A percentile compares a stretch with the other conserved stretches of the same genome.
These are phyloP conservation scores for Deroptyus accipitrinus DNA, from an alignment of 2,113 vertebrate species.

Conservation along the genomic window DNA sequence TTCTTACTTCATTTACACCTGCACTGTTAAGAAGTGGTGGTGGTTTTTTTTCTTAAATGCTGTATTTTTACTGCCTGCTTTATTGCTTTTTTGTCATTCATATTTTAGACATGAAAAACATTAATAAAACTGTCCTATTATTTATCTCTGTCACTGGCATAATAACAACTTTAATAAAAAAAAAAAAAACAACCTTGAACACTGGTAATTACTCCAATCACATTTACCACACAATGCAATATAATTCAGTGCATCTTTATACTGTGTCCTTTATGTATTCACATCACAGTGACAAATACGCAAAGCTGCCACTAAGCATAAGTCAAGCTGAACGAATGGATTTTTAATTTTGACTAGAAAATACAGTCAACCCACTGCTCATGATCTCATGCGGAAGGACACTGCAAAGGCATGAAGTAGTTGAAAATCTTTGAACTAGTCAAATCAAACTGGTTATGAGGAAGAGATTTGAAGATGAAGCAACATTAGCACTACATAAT, in stretches of 20 bases:
- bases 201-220: conserved; percentile 35
- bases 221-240: conserved; percentile 24
- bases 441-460: neutral
- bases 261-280: conserved; percentile 54
- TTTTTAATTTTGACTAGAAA: conserved; percentile 72
- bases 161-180: conserved; percentile 7
- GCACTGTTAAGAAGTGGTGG: neutral
- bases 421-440: neutral
- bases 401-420: conserved; percentile 34
- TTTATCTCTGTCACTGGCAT: conserved; percentile 32
- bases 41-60: conserved; percentile 22
- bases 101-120: conserved; percentile 30
- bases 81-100: conserved; percentile 13
- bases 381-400: conserved; percentile 32
- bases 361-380: conserved; percentile 15
- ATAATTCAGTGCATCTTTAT: conserved; percentile 17
- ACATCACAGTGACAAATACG: conserved; percentile 60
- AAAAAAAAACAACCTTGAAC: conserved; percentile 29
- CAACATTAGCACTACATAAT: neutral
- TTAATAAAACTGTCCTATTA: conserved; percentile 43
- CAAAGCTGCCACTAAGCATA: conserved; percentile 61
- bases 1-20: conserved; percentile 49
- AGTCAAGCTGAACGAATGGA: conserved; percentile 70
- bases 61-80: conserved; percentile 8
- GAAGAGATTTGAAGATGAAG: neutral